Evolutionary conservation across 2,888 invertebrate genomes (phyloP).

Genomic region (Drosophila recens): DNA sequence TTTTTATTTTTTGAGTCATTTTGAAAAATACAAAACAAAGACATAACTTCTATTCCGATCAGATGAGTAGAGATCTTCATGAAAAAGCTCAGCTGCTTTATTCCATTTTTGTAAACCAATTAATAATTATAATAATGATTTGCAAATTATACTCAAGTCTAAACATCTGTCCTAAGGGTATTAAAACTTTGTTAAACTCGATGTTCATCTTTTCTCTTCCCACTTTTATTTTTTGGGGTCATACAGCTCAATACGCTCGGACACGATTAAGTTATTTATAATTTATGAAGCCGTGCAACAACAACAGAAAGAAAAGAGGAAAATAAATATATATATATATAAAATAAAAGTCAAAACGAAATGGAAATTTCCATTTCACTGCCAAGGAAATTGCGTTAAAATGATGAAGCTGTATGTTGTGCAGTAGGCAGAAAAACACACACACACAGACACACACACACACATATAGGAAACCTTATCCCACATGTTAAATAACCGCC

Average conservation of each 20-base stretch:
- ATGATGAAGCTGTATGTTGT: conserved; percentile 62
- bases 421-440: conserved; percentile 25
- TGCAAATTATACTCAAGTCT: neutral
- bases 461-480: conserved; percentile 23
- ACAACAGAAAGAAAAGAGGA: conserved; percentile 1
- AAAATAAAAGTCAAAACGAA: conserved; percentile 46
- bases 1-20: neutral
- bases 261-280: conserved; percentile 78
- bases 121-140: neutral
- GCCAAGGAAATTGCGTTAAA: conserved; percentile 71
- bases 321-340: conserved; percentile 14
- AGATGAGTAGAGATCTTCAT: neutral
- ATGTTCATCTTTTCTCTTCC: neutral
- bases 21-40: neutral
- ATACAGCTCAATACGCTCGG: conserved; percentile 75
- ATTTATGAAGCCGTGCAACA: conserved; percentile 58
- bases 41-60: neutral
- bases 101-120: neutral
- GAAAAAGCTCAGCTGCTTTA: neutral
- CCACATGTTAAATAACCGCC: conserved; percentile 40
- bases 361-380: conserved; percentile 68
- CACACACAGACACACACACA: conserved; percentile 16
- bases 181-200: neutral
- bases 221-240: conserved; percentile 4
- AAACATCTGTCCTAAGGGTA: neutral